Evolutionary conservation across 2,888 invertebrate genomes (phyloP).

Genomic region (Trissoscelio sp.): DNA sequence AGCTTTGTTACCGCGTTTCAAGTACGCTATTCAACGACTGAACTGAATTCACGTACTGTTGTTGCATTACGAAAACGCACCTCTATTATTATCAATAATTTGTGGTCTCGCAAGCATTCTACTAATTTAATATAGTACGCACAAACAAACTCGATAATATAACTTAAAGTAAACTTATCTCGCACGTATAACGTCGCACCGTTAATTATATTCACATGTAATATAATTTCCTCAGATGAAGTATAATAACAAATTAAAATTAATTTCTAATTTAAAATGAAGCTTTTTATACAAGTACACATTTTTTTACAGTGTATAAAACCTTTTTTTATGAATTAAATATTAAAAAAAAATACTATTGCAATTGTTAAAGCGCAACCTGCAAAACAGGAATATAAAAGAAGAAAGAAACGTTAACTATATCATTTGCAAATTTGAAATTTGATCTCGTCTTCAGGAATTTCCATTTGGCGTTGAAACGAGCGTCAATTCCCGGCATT

Average conservation of each 20-base stretch:
- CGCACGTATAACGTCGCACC: neutral
- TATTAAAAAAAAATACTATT: too few species aligned
- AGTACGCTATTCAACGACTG: constrained; percentile 14
- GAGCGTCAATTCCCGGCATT: constrained; percentile 2
- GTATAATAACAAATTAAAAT: too few species aligned
- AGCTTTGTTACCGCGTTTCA: neutral
- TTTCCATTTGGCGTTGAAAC: constrained; percentile 13
- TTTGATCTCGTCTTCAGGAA: too few species aligned
- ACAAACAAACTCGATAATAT: constrained; percentile 10
- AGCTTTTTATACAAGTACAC: too few species aligned
- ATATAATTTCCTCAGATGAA: constrained; percentile 3
- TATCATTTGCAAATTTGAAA: too few species aligned
- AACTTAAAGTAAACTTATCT: constrained; percentile 11
- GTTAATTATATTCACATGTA: constrained; percentile 1
- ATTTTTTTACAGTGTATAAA: too few species aligned
- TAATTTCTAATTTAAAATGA: too few species aligned
- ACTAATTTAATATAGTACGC: constrained; percentile 29
- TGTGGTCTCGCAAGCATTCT: constrained; percentile 6
- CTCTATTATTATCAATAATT: constrained; percentile 45
- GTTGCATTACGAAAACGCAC: neutral
- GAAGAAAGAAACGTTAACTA: too few species aligned
- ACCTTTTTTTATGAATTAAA: too few species aligned
- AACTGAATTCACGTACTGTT: constrained; percentile 16
- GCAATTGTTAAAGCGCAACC: too few species aligned
- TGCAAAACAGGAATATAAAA: too few species aligned